A percentile compares a stretch with the other conserved stretches of the same genome.
phyloP scores from a whole-genome alignment of 2,113 vertebrate species.

The Microcebus jonahi region DNA sequence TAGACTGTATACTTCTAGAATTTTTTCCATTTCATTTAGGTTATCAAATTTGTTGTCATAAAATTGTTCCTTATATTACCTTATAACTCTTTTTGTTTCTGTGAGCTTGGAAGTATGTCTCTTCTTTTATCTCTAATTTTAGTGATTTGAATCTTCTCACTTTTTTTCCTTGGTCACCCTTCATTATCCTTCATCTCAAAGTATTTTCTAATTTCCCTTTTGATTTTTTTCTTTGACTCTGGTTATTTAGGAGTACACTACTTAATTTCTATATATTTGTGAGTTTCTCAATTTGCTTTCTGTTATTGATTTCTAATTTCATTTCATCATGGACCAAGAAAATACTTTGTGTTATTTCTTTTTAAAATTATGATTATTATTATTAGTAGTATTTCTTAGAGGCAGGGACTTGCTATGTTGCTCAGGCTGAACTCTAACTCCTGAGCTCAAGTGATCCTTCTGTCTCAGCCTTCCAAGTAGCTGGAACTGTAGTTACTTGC shows the following conservation, averaged over 20 bases:
- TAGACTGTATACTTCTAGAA: not conserved
- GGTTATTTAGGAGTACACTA: not conserved
- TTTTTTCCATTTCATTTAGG: not conserved
- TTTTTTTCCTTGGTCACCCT: not conserved
- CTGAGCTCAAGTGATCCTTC: not conserved
- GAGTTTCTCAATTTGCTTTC: not conserved
- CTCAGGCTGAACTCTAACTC: not conserved
- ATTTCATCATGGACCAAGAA: not conserved
- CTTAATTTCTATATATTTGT: not conserved
- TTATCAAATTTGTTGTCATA: not conserved
- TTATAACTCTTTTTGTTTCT: not conserved
- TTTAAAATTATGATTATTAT: not conserved
- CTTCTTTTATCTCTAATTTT: not conserved
- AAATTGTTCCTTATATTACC: not conserved
- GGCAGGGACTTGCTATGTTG: not conserved
- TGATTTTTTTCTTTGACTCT: not conserved
- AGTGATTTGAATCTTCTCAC: not conserved
- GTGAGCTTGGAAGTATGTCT: not conserved
- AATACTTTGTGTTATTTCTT: not conserved
- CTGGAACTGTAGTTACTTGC: no score
- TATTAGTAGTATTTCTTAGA: not conserved
- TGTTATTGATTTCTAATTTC: not conserved
- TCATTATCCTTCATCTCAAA: not conserved
- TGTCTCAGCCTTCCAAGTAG: not conserved
- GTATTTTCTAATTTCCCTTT: not conserved